Evolutionary conservation across 2,888 invertebrate genomes (phyloP), one percentile per base, ranked within the genome.

Genomic region (Drosophila tripunctata): DNA sequence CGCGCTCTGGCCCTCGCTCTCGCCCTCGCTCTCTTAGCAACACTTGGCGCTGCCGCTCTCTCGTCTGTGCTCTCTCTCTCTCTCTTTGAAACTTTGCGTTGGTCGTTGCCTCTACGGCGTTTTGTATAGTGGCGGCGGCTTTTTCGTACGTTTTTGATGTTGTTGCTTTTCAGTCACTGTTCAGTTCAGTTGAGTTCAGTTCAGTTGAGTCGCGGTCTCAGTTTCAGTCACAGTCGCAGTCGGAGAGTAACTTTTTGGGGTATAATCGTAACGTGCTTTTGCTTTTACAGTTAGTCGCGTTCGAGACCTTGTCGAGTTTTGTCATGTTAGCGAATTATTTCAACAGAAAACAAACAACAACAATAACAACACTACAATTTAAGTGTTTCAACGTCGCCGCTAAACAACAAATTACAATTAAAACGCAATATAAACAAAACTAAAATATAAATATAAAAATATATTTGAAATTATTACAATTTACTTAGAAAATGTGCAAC

Each of bases 231-330:
- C 71, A 55, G 75, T 84, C 68, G 72, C 86, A 61, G 73, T 67
- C 63, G 57, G 54, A 10, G 27, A 27, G 27, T 88, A 78, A 82
- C 85, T 87, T 85, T 89, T n/a, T n/a, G n/a, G 73, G 88, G 89
- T 90, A 90, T 90, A 91, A 85, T 90, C 91, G 87, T 89, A 90
- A 88, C 88, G 88, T 89, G 90, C 89, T 88, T 81, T 86, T 87
- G 89, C 83, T 89, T 90, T 91, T 91, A 91, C 91, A 91, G 91
- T 91, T 91, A 91, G 91, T 91, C 91, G 91, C 90, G 89, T 91
- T 90, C 89, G 89, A 91, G 91, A 90, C 91, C 91, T 91, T 91
- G 91, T 90, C 90, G 90, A 91, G 91, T 90, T 90, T 91, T 91
- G 91, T 91, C 90, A 90, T 90, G 88, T 91, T 90, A 84, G 84